phyloP scores from a whole-genome alignment of 2,888 invertebrate genomes.

The Hermodice carunculata region DNA sequence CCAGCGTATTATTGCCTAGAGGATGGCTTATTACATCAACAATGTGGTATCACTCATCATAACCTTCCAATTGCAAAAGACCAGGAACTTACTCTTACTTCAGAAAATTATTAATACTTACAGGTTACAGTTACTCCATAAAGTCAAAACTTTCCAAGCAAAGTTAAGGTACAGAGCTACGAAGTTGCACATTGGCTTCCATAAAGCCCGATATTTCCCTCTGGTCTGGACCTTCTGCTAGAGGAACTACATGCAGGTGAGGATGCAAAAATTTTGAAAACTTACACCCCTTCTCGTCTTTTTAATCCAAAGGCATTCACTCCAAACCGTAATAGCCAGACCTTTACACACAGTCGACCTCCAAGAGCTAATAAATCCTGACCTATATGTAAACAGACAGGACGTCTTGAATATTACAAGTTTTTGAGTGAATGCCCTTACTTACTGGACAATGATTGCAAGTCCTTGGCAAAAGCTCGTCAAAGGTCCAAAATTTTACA shows the following conservation, averaged over 20 bases:
- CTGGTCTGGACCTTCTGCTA: not conserved
- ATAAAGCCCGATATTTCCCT: too few species aligned
- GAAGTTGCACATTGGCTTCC: not conserved
- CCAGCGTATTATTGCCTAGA: constrained; percentile 35
- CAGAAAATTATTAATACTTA: constrained; percentile 37
- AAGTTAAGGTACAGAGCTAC: constrained; percentile 22
- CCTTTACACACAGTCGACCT: too few species aligned
- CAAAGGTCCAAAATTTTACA: too few species aligned
- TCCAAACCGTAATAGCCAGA: not conserved
- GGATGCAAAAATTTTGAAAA: not conserved
- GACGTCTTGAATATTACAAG: constrained; percentile 16
- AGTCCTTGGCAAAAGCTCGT: constrained; percentile 26
- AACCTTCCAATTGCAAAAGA: constrained; percentile 24
- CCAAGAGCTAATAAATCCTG: constrained; percentile 1
- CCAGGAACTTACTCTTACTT: constrained; percentile 33
- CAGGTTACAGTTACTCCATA: constrained; percentile 38
- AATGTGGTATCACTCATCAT: constrained; percentile 35
- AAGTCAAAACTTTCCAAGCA: constrained; percentile 36
- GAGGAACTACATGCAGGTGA: not conserved
- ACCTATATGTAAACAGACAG: constrained; percentile 35
- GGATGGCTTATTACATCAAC: constrained; percentile 35
- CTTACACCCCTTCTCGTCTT: not conserved
- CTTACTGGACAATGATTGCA: too few species aligned
- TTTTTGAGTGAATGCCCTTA: constrained; percentile 36
- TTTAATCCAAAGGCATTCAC: not conserved